Evolutionary conservation across 2,797 vertebrate genomes (phyloP), one percentile per base, ranked within the genome.

Genomic region (Anguilla obscura): DNA sequence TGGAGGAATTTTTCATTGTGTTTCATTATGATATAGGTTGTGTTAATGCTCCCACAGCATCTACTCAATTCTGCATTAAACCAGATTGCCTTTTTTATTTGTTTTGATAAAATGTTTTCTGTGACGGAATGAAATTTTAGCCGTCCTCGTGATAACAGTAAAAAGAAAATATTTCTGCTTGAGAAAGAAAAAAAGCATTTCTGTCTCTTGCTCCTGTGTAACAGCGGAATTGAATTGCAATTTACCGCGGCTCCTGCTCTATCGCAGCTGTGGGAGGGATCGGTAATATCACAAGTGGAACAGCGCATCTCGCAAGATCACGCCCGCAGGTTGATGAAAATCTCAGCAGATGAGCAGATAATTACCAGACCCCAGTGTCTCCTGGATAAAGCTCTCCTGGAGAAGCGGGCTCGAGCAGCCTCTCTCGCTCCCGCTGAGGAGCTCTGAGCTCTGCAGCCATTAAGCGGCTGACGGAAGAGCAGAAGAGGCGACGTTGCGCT

Each of bases 1-100:
- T 66, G n/a, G 60, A 66, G 60, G 21, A 66, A n/a, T 66, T n/a
- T 66, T 66, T n/a, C 60, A 66, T 66, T 7, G 60, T 9, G 21
- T n/a, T 66, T 66, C 60, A 66, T 66, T n/a, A 66, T 66, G 60
- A 66, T 66, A 66, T n/a, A 66, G 60, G 21, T 9, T 3, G 4
- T 8, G 60, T 24, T 66, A 66, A 66, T 66, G 60, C n/a, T 66
- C 60, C 24, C n/a, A 1, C 24, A 8, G 60, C 60, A 24, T 66
- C 21, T n/a, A 66, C 60, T n/a, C 60, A 66, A n/a, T 66, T 66
- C 60, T 66, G 60, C 60, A 66, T 66, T 66, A 66, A 24, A 66
- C 60, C 21, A 66, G 60, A 66, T 66, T 66, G 60, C 60, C 27
- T 66, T 66, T 66, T 66, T 66, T 66, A 66, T 66, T 66, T n/a